Base-by-base conservation (phyloP, 23 tunicate genomes). In the Botrylloides violaceus region DNA sequence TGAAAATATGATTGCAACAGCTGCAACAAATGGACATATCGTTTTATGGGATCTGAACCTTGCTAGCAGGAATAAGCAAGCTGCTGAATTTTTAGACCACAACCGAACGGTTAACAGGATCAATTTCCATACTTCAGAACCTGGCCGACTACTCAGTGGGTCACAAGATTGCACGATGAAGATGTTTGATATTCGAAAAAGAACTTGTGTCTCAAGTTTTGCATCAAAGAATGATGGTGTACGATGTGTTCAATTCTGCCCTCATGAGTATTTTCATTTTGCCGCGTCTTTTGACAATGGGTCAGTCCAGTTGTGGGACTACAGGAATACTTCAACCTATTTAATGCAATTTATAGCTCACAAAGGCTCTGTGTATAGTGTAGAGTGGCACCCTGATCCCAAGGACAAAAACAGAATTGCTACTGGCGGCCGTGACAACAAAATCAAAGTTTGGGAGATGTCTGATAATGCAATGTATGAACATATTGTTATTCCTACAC, bases 401-500 rank as follows among this genome's bases (percentile, higher is more conserved):
- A 84, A 87, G 22, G 79, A 77, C n/a, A 87, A 81, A 71, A 72
- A 77, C 25, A 82, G 73, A 36, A 49, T 88, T 49, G 96, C 85
- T 1, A 88, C 96, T 58, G 96, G 96, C 1, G 96, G 96, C 20
- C 38, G 96, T n/a, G 96, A 88, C 66, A 88, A 78, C 34, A 88
- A 70, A 72, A 79, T 88, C 0, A 88, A 88, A 76, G 82, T 87
- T 1, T 88, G 96, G 96, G 81, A 82, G n/a, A 47, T 82, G 38
- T 27, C 36, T 2, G 65, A 77, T 61, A 36, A 23, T n/a, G 34
- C 31, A 6, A 37, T 25, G 43, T 60, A 65, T 29, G 66, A 76
- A 39, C 58, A 23, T 15, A 34, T 37, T 29, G 66, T 76, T 2
- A 78, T 88, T 57, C 77, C 84, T 1, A 88, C 88, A 30, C 77